A percentile compares a stretch with the other conserved stretches of the same genome.
These are phyloP conservation scores for Brachypterus glaber DNA, from an alignment of 2,888 invertebrate species.

Conservation along the genomic window DNA sequence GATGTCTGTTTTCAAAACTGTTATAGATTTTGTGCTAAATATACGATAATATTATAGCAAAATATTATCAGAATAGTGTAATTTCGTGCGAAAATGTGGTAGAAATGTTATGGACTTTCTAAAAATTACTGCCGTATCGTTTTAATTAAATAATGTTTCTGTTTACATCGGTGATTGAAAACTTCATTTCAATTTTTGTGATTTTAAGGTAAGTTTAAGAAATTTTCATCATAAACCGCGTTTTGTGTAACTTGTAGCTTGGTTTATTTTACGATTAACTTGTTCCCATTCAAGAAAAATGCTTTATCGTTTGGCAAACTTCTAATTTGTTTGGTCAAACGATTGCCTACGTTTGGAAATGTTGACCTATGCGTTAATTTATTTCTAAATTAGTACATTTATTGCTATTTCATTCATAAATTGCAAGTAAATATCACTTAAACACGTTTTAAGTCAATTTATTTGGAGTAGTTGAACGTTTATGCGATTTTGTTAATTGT, in stretches of 20 bases:
- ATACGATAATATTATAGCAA: slow-evolving; percentile 36
- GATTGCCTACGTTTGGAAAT: slow-evolving; percentile 7
- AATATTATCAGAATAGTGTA: slow-evolving; percentile 34
- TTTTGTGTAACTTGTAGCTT: too few species aligned
- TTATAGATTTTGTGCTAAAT: slow-evolving; percentile 36
- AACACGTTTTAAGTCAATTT: too few species aligned
- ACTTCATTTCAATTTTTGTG: slow-evolving; percentile 54
- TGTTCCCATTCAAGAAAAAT: slow-evolving; percentile 1
- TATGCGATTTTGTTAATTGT: too few species aligned
- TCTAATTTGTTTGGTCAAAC: not conserved
- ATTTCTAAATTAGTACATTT: slow-evolving; percentile 2
- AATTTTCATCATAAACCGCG: too few species aligned
- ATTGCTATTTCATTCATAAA: too few species aligned
- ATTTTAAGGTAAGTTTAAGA: slow-evolving; percentile 43
- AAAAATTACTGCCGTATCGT: slow-evolving; percentile 37
- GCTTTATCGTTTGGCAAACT: not conserved
- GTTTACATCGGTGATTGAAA: slow-evolving; percentile 67
- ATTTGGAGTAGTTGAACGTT: not conserved
- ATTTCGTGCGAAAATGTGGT: slow-evolving; percentile 39
- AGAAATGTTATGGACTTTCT: slow-evolving; percentile 36
- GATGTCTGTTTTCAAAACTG: slow-evolving; percentile 65
- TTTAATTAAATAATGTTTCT: slow-evolving; percentile 53
- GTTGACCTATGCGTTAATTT: slow-evolving; percentile 10
- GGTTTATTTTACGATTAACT: too few species aligned
- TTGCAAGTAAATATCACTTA: too few species aligned